These are phyloP conservation scores for Diglossa cyanea DNA, from an alignment of 2,797 vertebrate species.

Conservation along the genomic window DNA sequence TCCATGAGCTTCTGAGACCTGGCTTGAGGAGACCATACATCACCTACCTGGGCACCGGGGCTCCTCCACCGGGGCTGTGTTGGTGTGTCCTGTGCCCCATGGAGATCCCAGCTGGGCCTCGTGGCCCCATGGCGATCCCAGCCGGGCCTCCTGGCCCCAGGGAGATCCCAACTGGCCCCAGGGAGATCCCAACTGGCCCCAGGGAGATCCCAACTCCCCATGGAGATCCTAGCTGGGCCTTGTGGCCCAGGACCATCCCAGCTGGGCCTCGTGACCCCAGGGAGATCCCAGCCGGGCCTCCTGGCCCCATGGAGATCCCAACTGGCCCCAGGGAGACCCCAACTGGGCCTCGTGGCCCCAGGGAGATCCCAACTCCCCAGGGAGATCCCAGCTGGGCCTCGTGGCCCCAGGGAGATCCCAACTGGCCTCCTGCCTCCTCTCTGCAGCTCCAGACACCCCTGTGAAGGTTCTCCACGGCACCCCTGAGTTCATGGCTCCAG, in stretches of 20 bases:
- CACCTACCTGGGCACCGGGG: background rate
- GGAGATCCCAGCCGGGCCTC: too few species aligned
- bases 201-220: background rate
- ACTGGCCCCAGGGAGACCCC: background rate
- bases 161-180: too few species aligned
- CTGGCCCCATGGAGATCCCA: background rate
- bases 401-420: background rate
- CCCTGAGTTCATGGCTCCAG: constrained; percentile 90
- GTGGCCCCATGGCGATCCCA: background rate
- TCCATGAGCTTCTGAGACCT: too few species aligned
- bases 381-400: too few species aligned
- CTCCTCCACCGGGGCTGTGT: fast-evolving
- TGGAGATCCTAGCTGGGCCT: background rate
- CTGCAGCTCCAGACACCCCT: constrained; percentile 72
- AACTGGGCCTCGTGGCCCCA: background rate
- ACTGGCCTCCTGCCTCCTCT: background rate
- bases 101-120: background rate
- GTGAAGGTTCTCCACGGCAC: constrained; percentile 88
- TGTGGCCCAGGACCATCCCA: too few species aligned
- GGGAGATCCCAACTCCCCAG: background rate
- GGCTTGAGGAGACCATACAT: too few species aligned
- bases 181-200: background rate
- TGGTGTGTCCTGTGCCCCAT: background rate
- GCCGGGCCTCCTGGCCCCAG: too few species aligned
- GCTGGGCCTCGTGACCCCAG: too few species aligned